Percentiles rank a stretch among this genome's conserved stretches.
Conservation (phyloP, 2,113 vertebrate species). For the Microtus montanus region DNA sequence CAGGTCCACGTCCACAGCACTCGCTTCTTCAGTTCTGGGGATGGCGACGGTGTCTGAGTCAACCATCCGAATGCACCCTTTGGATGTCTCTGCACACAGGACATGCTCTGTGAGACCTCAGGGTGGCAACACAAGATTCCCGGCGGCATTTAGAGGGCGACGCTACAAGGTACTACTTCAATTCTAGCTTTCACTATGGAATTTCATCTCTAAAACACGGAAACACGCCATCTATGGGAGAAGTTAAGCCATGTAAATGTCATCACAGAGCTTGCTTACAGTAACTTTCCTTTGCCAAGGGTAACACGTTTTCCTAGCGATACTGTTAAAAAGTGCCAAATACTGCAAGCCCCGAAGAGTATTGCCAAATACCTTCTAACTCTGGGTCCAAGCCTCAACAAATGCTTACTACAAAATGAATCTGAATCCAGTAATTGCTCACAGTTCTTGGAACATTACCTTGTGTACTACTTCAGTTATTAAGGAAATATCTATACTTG, state of each 20-base stretch:
- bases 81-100: not conserved
- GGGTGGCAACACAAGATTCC: not conserved
- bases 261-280: constrained; percentile 58
- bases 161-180: not conserved
- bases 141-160: not conserved
- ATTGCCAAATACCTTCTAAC: constrained; percentile 53
- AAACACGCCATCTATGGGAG: constrained; percentile 57
- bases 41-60: constrained; percentile 24
- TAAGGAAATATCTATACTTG: constrained; percentile 74
- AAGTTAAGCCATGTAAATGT: constrained; percentile 71
- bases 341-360: constrained; percentile 51
- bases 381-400: constrained; percentile 45
- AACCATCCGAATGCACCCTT: not conserved
- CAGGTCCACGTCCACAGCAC: not conserved
- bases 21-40: constrained; percentile 54
- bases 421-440: constrained; percentile 63
- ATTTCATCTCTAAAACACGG: constrained; percentile 31
- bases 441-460: constrained; percentile 63
- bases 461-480: constrained; percentile 58
- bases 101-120: not conserved
- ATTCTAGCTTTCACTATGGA: constrained; percentile 50
- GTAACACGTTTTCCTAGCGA: constrained; percentile 71
- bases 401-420: constrained; percentile 51
- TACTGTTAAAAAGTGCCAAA: constrained; percentile 61
- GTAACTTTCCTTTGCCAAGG: constrained; percentile 66